Conservation (phyloP, 2,113 vertebrate species). For the Megaptera novaeangliae region DNA sequence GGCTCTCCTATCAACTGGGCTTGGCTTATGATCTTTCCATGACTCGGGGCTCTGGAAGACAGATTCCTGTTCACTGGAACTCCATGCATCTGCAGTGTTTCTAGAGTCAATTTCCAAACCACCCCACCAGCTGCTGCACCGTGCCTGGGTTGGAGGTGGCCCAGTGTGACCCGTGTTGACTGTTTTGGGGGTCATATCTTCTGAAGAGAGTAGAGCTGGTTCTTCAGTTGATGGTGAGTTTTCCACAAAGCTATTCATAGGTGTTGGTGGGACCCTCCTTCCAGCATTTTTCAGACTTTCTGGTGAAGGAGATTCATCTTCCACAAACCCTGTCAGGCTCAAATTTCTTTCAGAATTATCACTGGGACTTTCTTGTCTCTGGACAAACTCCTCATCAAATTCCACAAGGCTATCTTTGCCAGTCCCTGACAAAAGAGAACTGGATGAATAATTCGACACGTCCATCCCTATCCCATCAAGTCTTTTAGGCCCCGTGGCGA, state of each 20-base stretch:
- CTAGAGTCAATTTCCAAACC: slow-evolving; percentile 85
- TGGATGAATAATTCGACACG: slow-evolving; percentile 80
- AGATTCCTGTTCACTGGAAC: slow-evolving; percentile 81
- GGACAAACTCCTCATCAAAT: slow-evolving; percentile 80
- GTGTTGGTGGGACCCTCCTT: slow-evolving; percentile 88
- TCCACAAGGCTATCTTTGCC: slow-evolving; percentile 82
- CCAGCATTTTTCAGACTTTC: slow-evolving; percentile 77
- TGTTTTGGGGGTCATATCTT: slow-evolving; percentile 86
- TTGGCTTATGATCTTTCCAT: slow-evolving; percentile 79
- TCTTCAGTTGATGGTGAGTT: slow-evolving; percentile 86
- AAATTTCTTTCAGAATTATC: slow-evolving; percentile 74
- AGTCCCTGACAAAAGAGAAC: slow-evolving; percentile 66
- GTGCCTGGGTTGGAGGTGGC: slow-evolving; percentile 79
- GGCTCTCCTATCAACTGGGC: slow-evolving; percentile 72
- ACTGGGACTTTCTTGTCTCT: slow-evolving; percentile 72
- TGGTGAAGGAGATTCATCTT: slow-evolving; percentile 73
- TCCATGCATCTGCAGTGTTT: slow-evolving; percentile 81
- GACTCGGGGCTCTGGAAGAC: slow-evolving; percentile 82
- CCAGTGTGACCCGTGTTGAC: slow-evolving; percentile 79
- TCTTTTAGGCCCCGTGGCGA: slow-evolving; percentile 72
- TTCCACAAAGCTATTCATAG: slow-evolving; percentile 91
- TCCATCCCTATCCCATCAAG: slow-evolving; percentile 63
- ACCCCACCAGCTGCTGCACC: slow-evolving; percentile 89
- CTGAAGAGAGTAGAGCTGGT: slow-evolving; percentile 84
- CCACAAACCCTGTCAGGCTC: slow-evolving; percentile 68